Percentiles rank a stretch among this genome's conserved stretches.
phyloP scores from a whole-genome alignment of 1,140 invertebrate genomes.

The Halyomorpha halys region DNA sequence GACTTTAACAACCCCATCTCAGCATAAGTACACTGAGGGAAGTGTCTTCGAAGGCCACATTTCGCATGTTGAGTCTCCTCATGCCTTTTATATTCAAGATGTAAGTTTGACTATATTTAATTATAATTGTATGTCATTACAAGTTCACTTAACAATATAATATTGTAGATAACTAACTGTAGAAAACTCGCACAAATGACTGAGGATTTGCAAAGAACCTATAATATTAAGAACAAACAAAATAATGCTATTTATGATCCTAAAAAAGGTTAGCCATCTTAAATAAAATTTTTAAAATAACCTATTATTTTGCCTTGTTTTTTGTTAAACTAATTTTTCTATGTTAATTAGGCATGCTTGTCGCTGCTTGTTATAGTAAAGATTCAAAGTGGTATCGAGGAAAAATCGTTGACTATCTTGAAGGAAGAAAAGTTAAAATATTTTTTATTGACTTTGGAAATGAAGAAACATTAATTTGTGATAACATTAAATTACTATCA shows the following conservation, averaged over 20 bases:
- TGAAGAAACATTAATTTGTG: constrained; percentile 32
- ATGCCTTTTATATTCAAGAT: constrained; percentile 36
- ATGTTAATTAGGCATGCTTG: constrained; percentile 38
- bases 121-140: not conserved
- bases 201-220: not conserved
- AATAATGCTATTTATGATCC: not conserved
- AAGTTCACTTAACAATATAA: not conserved
- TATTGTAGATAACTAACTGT: not conserved
- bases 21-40: not conserved
- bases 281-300: not conserved
- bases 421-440: constrained; percentile 37
- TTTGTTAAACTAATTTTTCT: constrained; percentile 11
- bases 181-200: not conserved
- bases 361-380: constrained; percentile 35
- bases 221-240: not conserved
- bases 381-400: constrained; percentile 40
- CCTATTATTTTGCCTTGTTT: constrained; percentile 6
- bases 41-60: constrained; percentile 28
- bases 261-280: not conserved
- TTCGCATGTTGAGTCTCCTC: constrained; percentile 33
- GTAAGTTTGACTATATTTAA: constrained; percentile 30
- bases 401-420: constrained; percentile 34
- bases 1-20: not conserved
- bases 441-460: constrained; percentile 43
- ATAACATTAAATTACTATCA: constrained; percentile 34